A percentile compares a stretch with the other conserved stretches of the same genome.
These are phyloP conservation scores for Trachelipus rathkii DNA, from an alignment of 1,140 invertebrate genomes.

Conservation along the genomic window DNA sequence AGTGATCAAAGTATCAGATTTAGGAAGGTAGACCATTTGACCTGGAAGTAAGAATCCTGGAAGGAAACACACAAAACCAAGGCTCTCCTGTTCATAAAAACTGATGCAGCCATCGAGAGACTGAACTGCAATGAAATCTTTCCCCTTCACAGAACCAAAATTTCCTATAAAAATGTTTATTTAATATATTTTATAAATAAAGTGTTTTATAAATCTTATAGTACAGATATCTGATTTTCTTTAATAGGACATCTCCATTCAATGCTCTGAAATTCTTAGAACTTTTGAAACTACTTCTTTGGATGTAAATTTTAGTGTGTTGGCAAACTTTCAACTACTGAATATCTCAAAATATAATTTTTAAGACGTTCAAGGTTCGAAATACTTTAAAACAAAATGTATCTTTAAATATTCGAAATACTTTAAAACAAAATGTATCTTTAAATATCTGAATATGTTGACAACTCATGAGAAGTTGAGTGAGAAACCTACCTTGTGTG, in stretches of 20 bases:
- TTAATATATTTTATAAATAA: constrained; percentile 57
- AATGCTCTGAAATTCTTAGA: constrained; percentile 28
- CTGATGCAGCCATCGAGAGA: constrained; percentile 74
- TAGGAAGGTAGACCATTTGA: constrained; percentile 68
- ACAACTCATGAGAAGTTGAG: no score
- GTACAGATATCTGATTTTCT: constrained; percentile 45
- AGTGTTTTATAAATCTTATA: constrained; percentile 39
- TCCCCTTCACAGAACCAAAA: constrained; percentile 69
- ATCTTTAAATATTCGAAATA: no score
- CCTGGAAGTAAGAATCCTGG: constrained; percentile 72
- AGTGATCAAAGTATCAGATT: constrained; percentile 74
- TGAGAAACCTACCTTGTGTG: no score
- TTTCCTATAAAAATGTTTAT: constrained; percentile 60
- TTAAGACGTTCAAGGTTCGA: no score
- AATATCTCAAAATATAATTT: background rate
- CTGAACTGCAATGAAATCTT: constrained; percentile 73
- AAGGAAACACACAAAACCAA: constrained; percentile 68
- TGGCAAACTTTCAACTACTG: background rate
- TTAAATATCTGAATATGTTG: no score
- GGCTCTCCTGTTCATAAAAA: constrained; percentile 84
- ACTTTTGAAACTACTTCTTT: constrained; percentile 54
- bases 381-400: no score
- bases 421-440: no score
- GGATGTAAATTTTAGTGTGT: background rate
- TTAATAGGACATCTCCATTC: background rate